Conservation (phyloP, 2,888 invertebrate genomes). For the Nemotelus pantherinus region DNA sequence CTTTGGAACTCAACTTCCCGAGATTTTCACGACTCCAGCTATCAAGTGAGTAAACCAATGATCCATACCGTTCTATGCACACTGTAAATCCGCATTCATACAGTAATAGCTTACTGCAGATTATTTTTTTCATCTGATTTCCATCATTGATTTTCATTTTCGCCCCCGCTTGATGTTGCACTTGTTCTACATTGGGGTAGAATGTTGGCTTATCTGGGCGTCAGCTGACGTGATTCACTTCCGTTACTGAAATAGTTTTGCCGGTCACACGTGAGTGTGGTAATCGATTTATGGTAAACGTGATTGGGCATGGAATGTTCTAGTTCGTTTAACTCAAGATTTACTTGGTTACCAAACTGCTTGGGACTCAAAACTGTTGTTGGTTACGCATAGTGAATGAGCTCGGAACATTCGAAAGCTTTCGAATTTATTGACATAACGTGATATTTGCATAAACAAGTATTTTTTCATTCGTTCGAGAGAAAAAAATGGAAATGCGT, state of each 20-base stretch:
- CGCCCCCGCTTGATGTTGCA: not conserved
- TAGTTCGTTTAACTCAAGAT: not conserved
- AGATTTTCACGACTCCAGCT: constrained; percentile 34
- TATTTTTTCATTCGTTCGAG: no score
- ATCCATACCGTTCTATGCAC: not conserved
- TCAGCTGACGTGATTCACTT: constrained; percentile 17
- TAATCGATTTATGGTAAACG: not conserved
- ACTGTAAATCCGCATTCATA: not conserved
- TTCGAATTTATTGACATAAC: no score
- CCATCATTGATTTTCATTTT: constrained; percentile 28
- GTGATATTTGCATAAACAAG: no score
- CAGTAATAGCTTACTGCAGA: not conserved
- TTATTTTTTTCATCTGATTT: not conserved
- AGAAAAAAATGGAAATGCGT: no score
- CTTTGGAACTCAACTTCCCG: constrained; percentile 21
- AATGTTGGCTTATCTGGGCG: not conserved
- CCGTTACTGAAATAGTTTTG: constrained; percentile 14
- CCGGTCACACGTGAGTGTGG: constrained; percentile 10
- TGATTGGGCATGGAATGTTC: not conserved
- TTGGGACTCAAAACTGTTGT: no score
- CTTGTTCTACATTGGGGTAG: not conserved
- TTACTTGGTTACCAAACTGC: not conserved
- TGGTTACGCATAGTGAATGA: no score
- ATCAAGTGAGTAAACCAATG: constrained; percentile 15
- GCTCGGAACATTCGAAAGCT: no score